Conservation (phyloP, 2,797 vertebrate genomes). For the Clarias laeviceps region DNA sequence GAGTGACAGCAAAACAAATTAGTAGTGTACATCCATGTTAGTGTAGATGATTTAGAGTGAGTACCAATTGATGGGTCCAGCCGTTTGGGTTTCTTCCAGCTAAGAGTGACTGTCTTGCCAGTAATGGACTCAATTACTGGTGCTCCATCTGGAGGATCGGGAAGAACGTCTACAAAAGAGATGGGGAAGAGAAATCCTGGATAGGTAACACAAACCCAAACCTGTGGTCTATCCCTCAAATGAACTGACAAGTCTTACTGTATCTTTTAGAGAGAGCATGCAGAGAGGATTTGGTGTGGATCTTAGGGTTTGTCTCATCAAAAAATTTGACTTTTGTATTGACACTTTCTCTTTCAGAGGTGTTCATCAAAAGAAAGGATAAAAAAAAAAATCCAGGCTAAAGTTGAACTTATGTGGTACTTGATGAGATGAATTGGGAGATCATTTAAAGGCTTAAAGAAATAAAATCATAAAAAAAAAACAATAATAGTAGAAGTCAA, state of each 20-base stretch:
- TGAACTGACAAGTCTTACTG: not conserved
- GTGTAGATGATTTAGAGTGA: not conserved
- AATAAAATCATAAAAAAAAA: no score
- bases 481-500: no score
- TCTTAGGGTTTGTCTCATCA: slow-evolving; percentile 12
- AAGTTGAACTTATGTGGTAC: not conserved
- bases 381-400: not conserved
- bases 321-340: not conserved
- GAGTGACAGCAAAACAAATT: not conserved
- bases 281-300: not conserved
- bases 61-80: slow-evolving; percentile 93
- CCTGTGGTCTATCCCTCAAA: not conserved
- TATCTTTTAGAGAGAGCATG: not conserved
- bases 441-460: no score
- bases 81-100: slow-evolving; percentile 90
- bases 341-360: not conserved
- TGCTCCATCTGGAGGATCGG: slow-evolving; percentile 89
- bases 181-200: slow-evolving; percentile 9
- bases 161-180: slow-evolving; percentile 85
- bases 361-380: not conserved
- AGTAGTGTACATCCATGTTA: not conserved
- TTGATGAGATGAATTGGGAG: not conserved
- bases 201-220: slow-evolving; percentile 9
- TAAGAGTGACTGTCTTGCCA: slow-evolving; percentile 85
- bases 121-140: slow-evolving; percentile 85